phyloP scores from a whole-genome alignment of 1,140 invertebrate genomes.

The Zaprionus camerounensis region DNA sequence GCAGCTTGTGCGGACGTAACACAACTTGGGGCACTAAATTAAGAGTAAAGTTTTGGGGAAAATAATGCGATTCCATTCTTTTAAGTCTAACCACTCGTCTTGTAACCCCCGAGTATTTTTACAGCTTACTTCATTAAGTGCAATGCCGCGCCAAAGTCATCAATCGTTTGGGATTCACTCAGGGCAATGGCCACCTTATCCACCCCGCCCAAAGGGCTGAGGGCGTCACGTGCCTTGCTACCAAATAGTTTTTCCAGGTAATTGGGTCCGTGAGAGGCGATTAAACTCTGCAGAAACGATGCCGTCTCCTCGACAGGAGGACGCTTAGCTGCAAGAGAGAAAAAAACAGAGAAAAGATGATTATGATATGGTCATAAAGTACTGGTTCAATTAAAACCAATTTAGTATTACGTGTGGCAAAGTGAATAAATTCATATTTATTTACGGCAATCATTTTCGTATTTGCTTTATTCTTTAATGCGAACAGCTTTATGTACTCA shows the following conservation, averaged over 20 bases:
- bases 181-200: conserved; percentile 97
- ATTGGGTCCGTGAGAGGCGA: conserved; percentile 97
- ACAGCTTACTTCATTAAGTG: conserved; percentile 82
- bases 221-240: conserved; percentile 94
- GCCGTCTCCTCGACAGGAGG: conserved; percentile 98
- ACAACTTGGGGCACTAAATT: conserved; percentile 42
- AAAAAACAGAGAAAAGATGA: conserved; percentile 16
- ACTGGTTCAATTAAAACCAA: not conserved
- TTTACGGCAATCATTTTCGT: not conserved
- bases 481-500: not conserved
- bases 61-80: conserved; percentile 21
- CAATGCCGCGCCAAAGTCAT: conserved; percentile 85
- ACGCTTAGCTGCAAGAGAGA: conserved; percentile 90
- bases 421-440: not conserved
- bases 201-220: conserved; percentile 95
- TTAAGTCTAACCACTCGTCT: not conserved
- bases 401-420: not conserved
- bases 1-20: conserved; percentile 7
- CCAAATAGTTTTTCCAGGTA: conserved; percentile 98
- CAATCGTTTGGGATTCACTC: conserved; percentile 97
- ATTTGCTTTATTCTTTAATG: not conserved
- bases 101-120: not conserved
- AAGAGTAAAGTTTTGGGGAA: conserved; percentile 48
- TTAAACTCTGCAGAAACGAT: conserved; percentile 95
- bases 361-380: not conserved